phyloP scores from a whole-genome alignment of 2,113 vertebrate genomes.

The Engystomops pustulosus region DNA sequence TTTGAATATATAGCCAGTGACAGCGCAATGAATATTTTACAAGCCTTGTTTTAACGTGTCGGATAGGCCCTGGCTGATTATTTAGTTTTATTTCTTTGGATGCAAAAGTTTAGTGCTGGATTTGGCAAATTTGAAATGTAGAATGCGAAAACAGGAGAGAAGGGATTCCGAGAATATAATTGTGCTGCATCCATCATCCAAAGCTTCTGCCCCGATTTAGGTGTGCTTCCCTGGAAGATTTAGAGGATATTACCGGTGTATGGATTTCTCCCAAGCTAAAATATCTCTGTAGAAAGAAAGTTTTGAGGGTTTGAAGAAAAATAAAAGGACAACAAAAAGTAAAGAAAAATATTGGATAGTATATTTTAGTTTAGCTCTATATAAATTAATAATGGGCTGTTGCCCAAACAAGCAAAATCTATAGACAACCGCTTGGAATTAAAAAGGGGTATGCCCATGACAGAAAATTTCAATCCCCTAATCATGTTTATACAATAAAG shows the following conservation, averaged over 20 bases:
- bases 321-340: neutral
- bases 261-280: neutral
- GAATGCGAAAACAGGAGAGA: conserved; percentile 10
- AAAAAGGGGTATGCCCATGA: no score
- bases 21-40: conserved; percentile 51
- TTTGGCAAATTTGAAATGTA: conserved; percentile 12
- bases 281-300: neutral
- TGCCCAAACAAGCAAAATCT: no score
- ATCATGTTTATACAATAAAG: no score
- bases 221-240: neutral
- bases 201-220: neutral
- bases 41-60: conserved; percentile 43
- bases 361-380: neutral
- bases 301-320: neutral
- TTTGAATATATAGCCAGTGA: conserved; percentile 45
- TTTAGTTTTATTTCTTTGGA: conserved; percentile 27
- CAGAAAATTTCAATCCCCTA: no score
- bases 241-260: neutral
- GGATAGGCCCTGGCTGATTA: conserved; percentile 12
- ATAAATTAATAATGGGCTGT: neutral
- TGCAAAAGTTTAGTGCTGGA: conserved; percentile 11
- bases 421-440: no score
- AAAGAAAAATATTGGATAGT: neutral
- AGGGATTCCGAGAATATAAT: neutral
- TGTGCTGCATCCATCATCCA: neutral